Percentiles rank a stretch among this genome's conserved stretches.
These are phyloP conservation scores for Sinocyclocheilus anophthalmus DNA, from an alignment of 2,113 vertebrate species.

Conservation along the genomic window DNA sequence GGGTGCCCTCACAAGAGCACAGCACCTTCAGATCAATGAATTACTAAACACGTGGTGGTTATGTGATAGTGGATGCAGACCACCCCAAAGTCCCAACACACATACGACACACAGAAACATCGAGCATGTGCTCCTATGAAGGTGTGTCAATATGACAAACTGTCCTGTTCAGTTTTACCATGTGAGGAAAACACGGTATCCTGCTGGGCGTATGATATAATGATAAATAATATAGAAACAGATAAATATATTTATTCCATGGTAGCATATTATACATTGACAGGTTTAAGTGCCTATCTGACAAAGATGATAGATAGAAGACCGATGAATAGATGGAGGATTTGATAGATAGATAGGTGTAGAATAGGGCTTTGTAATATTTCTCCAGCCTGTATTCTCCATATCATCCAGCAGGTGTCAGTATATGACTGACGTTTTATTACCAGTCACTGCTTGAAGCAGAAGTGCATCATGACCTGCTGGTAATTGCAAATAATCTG, in stretches of 20 bases:
- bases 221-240: neutral
- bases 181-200: neutral
- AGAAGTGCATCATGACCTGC: neutral
- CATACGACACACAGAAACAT: too few species aligned
- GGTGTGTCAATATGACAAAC: neutral
- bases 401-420: neutral
- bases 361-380: neutral
- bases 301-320: neutral
- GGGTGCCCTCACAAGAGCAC: neutral
- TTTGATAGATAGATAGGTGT: too few species aligned
- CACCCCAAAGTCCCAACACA: neutral
- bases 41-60: conserved; percentile 53
- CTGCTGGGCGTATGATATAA: too few species aligned
- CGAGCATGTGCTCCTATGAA: neutral
- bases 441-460: neutral
- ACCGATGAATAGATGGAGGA: neutral
- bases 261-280: neutral
- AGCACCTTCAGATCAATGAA: conserved; percentile 47
- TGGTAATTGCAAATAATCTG: conserved; percentile 51
- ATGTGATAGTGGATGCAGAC: conserved; percentile 47
- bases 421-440: neutral
- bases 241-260: neutral
- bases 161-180: neutral
- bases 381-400: neutral
- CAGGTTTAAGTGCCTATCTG: neutral